These are phyloP conservation scores for Zelostemma sp. DNA, from an alignment of 1,140 invertebrate species.

Conservation along the genomic window DNA sequence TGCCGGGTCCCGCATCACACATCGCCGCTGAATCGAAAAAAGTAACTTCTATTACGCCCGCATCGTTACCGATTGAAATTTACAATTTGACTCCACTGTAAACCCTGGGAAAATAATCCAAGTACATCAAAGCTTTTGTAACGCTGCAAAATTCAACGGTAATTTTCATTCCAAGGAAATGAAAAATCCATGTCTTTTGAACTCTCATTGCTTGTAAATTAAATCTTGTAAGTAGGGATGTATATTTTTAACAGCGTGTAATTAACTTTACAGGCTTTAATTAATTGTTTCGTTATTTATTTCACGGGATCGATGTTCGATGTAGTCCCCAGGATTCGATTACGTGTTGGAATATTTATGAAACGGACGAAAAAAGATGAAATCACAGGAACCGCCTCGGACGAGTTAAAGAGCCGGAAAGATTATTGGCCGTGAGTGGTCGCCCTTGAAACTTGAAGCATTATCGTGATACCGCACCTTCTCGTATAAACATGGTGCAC, in stretches of 20 bases:
- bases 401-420: conserved; percentile 9
- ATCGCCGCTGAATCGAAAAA: conserved; percentile 30
- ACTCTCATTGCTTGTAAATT: no score
- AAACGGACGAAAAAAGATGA: not conserved
- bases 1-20: conserved; percentile 41
- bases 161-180: no score
- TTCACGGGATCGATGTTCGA: no score
- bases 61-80: conserved; percentile 43
- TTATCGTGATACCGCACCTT: conserved; percentile 15
- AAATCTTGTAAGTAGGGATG: no score
- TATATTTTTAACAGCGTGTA: no score
- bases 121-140: conserved; percentile 40
- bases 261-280: no score
- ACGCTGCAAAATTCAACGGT: no score
- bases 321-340: no score
- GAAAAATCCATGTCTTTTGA: no score
- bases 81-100: conserved; percentile 35
- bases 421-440: conserved; percentile 21
- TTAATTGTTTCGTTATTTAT: no score
- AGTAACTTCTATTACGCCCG: conserved; percentile 37
- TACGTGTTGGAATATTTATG: not conserved
- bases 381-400: not conserved
- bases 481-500: conserved; percentile 19
- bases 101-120: conserved; percentile 36
- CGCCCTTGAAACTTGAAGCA: conserved; percentile 24